phyloP scores from a whole-genome alignment of 1,140 invertebrate genomes.

The Atta cephalotes region DNA sequence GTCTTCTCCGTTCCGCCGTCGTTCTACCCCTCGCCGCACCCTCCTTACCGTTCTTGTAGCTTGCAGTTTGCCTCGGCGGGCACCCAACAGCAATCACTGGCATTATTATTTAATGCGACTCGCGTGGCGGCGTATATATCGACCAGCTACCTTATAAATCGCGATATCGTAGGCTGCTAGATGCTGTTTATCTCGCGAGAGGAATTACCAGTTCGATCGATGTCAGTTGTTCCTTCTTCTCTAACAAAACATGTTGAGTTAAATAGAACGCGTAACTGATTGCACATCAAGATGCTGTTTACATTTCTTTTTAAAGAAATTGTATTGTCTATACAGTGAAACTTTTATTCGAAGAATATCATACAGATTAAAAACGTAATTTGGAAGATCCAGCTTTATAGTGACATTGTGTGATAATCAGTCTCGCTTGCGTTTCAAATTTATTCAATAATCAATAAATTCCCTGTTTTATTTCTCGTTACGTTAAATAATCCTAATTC shows the following conservation, averaged over 20 bases:
- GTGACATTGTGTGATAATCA: not conserved
- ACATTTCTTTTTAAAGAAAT: not conserved
- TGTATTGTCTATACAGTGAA: not conserved
- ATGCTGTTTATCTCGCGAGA: slow-evolving; percentile 53
- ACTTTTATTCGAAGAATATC: not conserved
- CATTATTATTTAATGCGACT: slow-evolving; percentile 78
- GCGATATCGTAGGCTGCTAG: slow-evolving; percentile 57
- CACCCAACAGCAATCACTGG: slow-evolving; percentile 72
- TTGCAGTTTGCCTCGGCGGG: not conserved
- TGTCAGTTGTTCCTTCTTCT: slow-evolving; percentile 15
- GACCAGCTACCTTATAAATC: slow-evolving; percentile 61
- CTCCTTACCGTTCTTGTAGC: slow-evolving; percentile 20
- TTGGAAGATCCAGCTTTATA: not conserved
- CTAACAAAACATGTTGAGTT: not conserved
- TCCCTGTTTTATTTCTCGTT: not conserved
- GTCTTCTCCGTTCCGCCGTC: slow-evolving; percentile 63
- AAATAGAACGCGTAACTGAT: not conserved
- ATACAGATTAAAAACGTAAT: not conserved
- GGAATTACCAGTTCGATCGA: slow-evolving; percentile 24
- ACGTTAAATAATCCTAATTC: not conserved
- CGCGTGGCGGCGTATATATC: slow-evolving; percentile 46
- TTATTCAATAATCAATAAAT: slow-evolving; percentile 2
- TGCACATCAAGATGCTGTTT: not conserved
- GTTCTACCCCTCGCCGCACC: slow-evolving; percentile 2
- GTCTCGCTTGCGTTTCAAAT: not conserved